Evolutionary conservation across 2,888 invertebrate genomes (phyloP).

Genomic region (Drosophila glabriapex): DNA sequence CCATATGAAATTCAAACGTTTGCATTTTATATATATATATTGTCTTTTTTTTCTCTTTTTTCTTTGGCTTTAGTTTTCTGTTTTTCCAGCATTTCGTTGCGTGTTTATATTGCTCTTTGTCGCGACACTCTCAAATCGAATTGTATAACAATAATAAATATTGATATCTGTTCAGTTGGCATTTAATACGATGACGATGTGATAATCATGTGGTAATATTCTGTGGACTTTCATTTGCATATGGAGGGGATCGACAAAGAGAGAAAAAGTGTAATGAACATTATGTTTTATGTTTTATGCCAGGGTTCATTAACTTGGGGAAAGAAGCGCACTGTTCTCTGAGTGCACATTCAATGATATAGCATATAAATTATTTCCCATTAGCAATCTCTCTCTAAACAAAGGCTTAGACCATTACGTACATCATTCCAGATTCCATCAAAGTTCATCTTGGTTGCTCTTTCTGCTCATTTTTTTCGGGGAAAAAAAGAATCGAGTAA

Average conservation of each 20-base stretch:
- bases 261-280: not conserved
- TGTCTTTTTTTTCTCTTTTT: not conserved
- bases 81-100: constrained; percentile 42
- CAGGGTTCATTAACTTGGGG: not conserved
- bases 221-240: not conserved
- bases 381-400: not conserved
- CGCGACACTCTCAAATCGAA: constrained; percentile 46
- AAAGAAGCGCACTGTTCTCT: not conserved
- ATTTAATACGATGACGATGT: constrained; percentile 3
- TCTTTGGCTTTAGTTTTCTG: constrained; percentile 20
- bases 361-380: not conserved
- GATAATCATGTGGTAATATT: not conserved
- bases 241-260: not conserved
- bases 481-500: constrained; percentile 46
- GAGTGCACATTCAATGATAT: not conserved
- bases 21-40: constrained; percentile 2
- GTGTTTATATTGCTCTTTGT: constrained; percentile 61
- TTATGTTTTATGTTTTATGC: not conserved
- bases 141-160: constrained; percentile 46
- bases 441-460: not conserved
- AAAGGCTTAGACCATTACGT: not conserved
- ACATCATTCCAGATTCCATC: constrained; percentile 11
- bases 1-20: constrained; percentile 28
- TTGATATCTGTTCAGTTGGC: constrained; percentile 37
- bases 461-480: not conserved